Base-by-base conservation (phyloP, 2,113 vertebrate species). In the Pelvicachromis taeniatus region DNA sequence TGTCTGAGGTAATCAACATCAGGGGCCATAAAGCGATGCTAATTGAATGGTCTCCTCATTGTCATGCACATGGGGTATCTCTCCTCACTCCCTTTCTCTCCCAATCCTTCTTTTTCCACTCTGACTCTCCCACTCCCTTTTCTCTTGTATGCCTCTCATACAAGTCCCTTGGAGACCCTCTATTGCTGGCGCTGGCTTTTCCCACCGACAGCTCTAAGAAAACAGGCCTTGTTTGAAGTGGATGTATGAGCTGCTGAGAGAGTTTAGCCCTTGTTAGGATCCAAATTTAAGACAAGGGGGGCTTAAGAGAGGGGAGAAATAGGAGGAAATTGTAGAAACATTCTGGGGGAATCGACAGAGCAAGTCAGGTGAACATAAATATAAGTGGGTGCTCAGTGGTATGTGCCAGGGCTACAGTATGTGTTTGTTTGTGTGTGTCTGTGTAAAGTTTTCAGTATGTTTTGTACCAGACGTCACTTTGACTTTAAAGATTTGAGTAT, bases 1-100 rank as follows among this genome's bases (percentile, higher is more conserved):
- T 96, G 96, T 96, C 95, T 95, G 87, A 93, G 93, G 91, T 95
- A 94, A 96, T 96, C 95, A 96, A 93, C 95, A 94, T 96, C 95
- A 95, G 94, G 90, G 90, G 88, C 92, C 92, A 89, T 95, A 95
- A 95, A 94, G 92, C 90, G 80, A 88, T 83, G 86, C 95, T 96
- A 96, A 96, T 96, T 96, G 95, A 96, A 96, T 95, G 95, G 94
- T 89, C 78, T 87, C 90, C 94, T 96, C 95, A 96, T 96, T 95
- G 94, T 94, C 94, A 96, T 96, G 95, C 96, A 94, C 75, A 80
- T 79, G 85, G 80, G 81, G 90, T 88, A 63, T 84, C 89, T 88
- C 87, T 79, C 70, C 87, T 91, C 88, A 75, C 91, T 90, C 84
- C 50, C 50, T 77, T 90, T 91, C 87, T 82, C 77, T 82, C 77